Base-by-base conservation (phyloP, 2,888 invertebrate genomes). In the Corbicula japonica region DNA sequence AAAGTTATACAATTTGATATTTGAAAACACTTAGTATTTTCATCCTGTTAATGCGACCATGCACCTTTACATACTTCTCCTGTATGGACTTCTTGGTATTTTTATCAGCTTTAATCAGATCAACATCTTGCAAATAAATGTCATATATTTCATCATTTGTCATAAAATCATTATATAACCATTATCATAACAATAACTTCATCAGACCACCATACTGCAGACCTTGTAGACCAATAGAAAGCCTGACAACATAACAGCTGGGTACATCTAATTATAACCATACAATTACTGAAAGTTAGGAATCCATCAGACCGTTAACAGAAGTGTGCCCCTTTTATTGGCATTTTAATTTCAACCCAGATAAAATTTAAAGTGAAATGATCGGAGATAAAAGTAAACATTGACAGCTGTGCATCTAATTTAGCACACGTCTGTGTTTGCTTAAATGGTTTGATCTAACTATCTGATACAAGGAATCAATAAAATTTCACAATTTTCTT, bases 391-490 rank as follows among this genome's bases (percentile, higher is more conserved):
- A 66, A 54, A 41, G 66, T 54, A 54, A 66, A 66, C 30, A 54
- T 1, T n/a, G 54, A 66, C 66, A 66, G 66, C 66, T 66, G 66
- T 66, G 38, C 35, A 3, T 34, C 58, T 28, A 28, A 58, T 58
- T 35, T 35, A 58, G 21, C 58, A 58, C 58, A 58, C 21, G n/a
- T n/a, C n/a, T 23, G 35, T 35, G 35, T 34, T 58, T 58, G 35
- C 58, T 35, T 35, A 21, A 21, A 58, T 8, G 18, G 10, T 8
- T 15, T 50, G 12, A 21, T 35, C 34, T 58, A 35, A 35, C 35
- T 35, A 58, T 35, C 58, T n/a, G 58, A 35, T 35, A 35, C 23
- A 12, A 58, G 28, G 58, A 58, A 58, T 58, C 35, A 35, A 35
- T 58, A 35, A 58, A 58, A 35, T n/a, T 4, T 30, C 58, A 35